phyloP scores from a whole-genome alignment of 2,888 invertebrate species.

The Brachynemurus nebulosus region DNA sequence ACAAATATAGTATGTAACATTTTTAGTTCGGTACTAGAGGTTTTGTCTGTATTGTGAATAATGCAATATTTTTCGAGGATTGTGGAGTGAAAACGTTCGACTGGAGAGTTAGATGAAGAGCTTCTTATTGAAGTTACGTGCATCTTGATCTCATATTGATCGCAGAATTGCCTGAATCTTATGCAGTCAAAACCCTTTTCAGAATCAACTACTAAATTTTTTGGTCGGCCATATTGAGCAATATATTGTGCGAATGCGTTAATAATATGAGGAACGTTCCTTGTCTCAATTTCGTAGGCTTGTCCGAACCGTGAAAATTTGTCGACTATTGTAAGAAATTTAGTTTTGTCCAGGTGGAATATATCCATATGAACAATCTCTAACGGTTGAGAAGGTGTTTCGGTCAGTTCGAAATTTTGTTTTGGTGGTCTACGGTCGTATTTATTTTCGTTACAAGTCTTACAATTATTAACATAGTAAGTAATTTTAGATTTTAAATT shows the following conservation, averaged over 20 bases:
- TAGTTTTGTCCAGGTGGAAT: slow-evolving; percentile 9
- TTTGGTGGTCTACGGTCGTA: slow-evolving; percentile 10
- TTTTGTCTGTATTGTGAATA: background rate
- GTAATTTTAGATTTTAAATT: slow-evolving; percentile 9
- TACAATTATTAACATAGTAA: slow-evolving; percentile 9
- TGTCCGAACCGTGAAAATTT: slow-evolving; percentile 17
- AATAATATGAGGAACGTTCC: background rate
- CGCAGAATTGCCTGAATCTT: slow-evolving; percentile 13
- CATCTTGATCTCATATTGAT: slow-evolving; percentile 16
- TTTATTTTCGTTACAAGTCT: slow-evolving; percentile 10
- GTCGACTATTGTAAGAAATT: slow-evolving; percentile 17
- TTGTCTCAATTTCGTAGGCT: slow-evolving; percentile 10
- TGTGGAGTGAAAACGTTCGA: slow-evolving; percentile 17
- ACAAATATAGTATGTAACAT: background rate
- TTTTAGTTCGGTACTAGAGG: background rate
- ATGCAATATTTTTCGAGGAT: slow-evolving; percentile 2
- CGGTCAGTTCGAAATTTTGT: slow-evolving; percentile 5
- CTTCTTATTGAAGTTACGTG: slow-evolving; percentile 14
- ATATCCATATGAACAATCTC: slow-evolving; percentile 7
- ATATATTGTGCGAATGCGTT: background rate
- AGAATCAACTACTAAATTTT: slow-evolving; percentile 16
- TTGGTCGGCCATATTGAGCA: background rate
- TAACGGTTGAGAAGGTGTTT: slow-evolving; percentile 8
- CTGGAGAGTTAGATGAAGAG: slow-evolving; percentile 15
- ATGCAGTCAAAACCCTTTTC: slow-evolving; percentile 17